Conservation (phyloP, 2,797 vertebrate genomes). For the Neoniphon sammara region DNA sequence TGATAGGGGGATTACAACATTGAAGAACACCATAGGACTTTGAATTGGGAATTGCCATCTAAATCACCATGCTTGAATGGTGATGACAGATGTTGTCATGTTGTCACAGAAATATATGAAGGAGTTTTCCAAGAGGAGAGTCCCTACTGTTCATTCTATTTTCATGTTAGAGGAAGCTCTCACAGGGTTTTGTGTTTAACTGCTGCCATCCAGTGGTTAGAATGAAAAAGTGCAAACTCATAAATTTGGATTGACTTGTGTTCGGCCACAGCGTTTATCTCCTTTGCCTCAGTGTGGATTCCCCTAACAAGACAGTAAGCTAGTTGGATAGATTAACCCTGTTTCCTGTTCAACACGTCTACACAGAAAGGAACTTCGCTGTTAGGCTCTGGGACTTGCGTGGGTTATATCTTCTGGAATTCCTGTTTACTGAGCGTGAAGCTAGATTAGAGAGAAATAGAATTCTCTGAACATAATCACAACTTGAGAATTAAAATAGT, state of each 20-base stretch:
- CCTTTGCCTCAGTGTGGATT: background rate
- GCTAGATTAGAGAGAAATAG: background rate
- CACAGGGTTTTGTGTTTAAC: background rate
- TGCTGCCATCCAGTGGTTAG: constrained; percentile 51
- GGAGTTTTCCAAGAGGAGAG: too few species aligned
- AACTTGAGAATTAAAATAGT: background rate
- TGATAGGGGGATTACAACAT: too few species aligned
- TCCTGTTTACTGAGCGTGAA: too few species aligned
- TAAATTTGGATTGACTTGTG: background rate
- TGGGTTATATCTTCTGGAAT: too few species aligned
- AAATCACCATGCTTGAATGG: too few species aligned
- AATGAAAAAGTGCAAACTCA: constrained; percentile 20
- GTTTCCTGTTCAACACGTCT: background rate
- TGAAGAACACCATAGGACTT: too few species aligned
- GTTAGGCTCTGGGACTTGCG: background rate
- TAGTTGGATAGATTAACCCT: background rate
- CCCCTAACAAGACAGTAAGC: background rate
- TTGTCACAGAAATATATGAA: too few species aligned
- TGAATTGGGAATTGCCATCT: too few species aligned
- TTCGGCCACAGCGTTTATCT: background rate
- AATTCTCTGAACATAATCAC: too few species aligned
- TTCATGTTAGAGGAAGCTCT: background rate
- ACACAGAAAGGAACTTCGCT: background rate
- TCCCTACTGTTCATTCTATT: background rate
- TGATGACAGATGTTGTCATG: too few species aligned